Evolutionary conservation across 1,140 invertebrate genomes (phyloP).

Genomic region (Megathymus violae): DNA sequence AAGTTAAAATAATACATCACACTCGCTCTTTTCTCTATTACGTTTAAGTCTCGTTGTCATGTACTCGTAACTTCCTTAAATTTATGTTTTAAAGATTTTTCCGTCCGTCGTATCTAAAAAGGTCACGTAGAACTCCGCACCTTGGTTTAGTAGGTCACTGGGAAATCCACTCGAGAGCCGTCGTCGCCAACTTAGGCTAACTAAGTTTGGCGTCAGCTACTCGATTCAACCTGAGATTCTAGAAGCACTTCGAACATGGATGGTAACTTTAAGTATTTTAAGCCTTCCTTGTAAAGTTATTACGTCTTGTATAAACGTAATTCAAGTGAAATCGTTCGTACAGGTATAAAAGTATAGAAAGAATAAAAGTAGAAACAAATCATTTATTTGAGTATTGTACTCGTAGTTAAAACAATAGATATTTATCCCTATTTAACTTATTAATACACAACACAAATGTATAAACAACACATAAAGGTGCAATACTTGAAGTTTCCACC

Average conservation of each 20-base stretch:
- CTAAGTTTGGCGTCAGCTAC: conserved; percentile 30
- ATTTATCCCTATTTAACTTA: no score
- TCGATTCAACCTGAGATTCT: conserved; percentile 32
- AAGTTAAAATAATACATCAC: no score
- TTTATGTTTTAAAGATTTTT: conserved; percentile 29
- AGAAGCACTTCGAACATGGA: conserved; percentile 7
- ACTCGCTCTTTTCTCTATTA: no score
- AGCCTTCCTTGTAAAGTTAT: not conserved
- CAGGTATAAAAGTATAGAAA: not conserved
- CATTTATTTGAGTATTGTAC: no score
- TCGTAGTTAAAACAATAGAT: no score
- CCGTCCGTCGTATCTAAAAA: conserved; percentile 20
- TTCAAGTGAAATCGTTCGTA: not conserved
- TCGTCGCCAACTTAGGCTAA: conserved; percentile 28
- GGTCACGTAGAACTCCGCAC: conserved; percentile 27
- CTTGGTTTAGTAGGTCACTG: conserved; percentile 31
- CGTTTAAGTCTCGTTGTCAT: conserved; percentile 1
- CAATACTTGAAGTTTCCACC: no score
- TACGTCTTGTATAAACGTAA: not conserved
- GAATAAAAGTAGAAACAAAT: no score
- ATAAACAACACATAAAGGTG: no score
- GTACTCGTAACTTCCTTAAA: conserved; percentile 11
- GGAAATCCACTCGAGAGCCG: conserved; percentile 28
- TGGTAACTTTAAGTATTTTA: conserved; percentile 8
- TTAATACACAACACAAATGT: no score